Conservation (phyloP, 1,140 invertebrate species). For the Temnothorax longispinosus region DNA sequence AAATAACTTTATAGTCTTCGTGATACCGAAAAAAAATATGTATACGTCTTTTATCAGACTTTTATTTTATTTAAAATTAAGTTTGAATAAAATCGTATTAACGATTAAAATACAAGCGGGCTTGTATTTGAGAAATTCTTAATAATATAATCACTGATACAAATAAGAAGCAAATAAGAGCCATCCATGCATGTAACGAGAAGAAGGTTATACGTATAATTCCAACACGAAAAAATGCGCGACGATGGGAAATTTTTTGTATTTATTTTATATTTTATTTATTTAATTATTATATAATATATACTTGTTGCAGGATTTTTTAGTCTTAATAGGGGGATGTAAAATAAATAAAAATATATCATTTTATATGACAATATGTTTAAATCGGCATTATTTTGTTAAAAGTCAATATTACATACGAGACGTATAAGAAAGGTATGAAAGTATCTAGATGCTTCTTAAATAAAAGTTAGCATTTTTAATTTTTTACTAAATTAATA, state of each 20-base stretch:
- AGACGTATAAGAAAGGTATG: background rate
- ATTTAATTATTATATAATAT: background rate
- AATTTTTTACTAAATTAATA: conserved; percentile 3
- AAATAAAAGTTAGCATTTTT: background rate
- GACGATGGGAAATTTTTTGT: background rate
- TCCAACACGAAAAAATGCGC: background rate
- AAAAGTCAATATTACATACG: background rate
- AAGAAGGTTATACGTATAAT: background rate
- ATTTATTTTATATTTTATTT: conserved; percentile 11
- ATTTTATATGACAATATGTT: background rate
- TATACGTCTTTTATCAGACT: background rate
- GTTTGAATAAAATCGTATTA: background rate
- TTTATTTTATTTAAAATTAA: background rate
- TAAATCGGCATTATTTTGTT: conserved; percentile 3
- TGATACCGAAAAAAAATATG: background rate
- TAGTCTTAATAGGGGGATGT: background rate
- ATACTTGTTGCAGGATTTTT: background rate
- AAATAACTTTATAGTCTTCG: background rate
- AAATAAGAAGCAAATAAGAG: background rate
- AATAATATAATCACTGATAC: background rate
- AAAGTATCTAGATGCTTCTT: background rate
- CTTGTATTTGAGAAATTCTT: conserved; percentile 14
- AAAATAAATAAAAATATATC: conserved; percentile 13
- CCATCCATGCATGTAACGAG: background rate
- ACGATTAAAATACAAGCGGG: conserved; percentile 10